Evolutionary conservation across 2,797 vertebrate species (phyloP).

Genomic region (Enteromius mattozi): DNA sequence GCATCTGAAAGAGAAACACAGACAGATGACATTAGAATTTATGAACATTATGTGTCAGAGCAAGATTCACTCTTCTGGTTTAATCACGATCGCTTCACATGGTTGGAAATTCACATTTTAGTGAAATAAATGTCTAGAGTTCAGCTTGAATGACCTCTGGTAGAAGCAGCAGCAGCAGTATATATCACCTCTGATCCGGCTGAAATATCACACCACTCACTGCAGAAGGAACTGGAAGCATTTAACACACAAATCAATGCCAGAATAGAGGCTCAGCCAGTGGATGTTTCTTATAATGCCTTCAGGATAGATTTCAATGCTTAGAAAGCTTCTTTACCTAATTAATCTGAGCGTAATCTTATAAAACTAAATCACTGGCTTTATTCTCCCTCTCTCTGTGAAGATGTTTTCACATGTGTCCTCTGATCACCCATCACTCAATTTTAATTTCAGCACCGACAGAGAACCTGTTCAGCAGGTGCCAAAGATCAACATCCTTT

Average conservation of each 20-base stretch:
- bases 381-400: not conserved
- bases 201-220: slow-evolving; percentile 49
- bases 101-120: not conserved
- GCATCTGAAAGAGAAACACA: slow-evolving; percentile 33
- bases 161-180: not conserved
- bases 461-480: slow-evolving; percentile 19
- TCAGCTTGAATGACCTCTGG: slow-evolving; percentile 38
- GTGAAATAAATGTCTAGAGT: slow-evolving; percentile 11
- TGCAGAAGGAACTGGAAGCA: slow-evolving; percentile 45
- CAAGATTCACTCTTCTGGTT: not conserved
- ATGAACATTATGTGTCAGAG: not conserved
- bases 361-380: slow-evolving; percentile 19
- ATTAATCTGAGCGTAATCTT: slow-evolving; percentile 29
- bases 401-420: not conserved
- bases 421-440: not conserved
- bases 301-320: slow-evolving; percentile 27
- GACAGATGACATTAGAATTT: not conserved
- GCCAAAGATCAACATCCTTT: slow-evolving; percentile 33
- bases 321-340: slow-evolving; percentile 32
- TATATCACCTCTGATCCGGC: slow-evolving; percentile 24
- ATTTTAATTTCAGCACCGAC: not conserved
- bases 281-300: slow-evolving; percentile 23
- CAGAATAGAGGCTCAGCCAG: not conserved
- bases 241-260: slow-evolving; percentile 50
- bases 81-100: not conserved